These are phyloP conservation scores for Entomobrya multifasciata DNA, from an alignment of 2,888 invertebrate species.

Conservation along the genomic window DNA sequence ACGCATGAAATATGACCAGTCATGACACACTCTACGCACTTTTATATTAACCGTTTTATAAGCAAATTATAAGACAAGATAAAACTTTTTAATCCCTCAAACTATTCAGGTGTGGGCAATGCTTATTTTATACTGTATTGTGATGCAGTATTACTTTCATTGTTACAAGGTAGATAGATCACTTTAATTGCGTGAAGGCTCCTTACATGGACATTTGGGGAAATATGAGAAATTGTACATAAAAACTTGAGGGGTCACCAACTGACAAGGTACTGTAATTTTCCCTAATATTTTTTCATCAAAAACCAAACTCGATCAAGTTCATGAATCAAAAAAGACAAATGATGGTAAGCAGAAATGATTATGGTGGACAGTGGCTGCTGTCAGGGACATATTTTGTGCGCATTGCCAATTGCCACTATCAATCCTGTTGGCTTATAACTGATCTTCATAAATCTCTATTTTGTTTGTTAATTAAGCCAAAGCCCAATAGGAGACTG, in stretches of 20 bases:
- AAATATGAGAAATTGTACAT: no score
- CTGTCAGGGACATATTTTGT: not conserved
- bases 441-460: constrained; percentile 14
- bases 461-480: not conserved
- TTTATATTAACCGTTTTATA: not conserved
- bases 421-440: constrained; percentile 1
- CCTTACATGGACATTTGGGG: not conserved
- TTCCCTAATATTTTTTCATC: constrained; percentile 30
- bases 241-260: not conserved
- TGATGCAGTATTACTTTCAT: no score
- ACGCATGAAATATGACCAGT: not conserved
- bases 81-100: no score
- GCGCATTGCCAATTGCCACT: no score
- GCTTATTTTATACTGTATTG: not conserved
- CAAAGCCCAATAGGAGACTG: no score
- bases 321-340: no score
- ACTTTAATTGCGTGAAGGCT: not conserved
- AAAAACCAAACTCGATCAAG: not conserved
- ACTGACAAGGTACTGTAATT: not conserved
- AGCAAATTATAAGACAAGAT: not conserved
- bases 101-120: not conserved
- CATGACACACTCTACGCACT: constrained; percentile 17
- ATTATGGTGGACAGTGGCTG: not conserved
- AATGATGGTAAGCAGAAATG: no score
- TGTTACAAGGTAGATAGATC: no score